Percentiles rank a stretch among this genome's conserved stretches.
Evolutionary conservation across 2,113 vertebrate genomes (phyloP).

Genomic region (Boulengerochromis microlepis): DNA sequence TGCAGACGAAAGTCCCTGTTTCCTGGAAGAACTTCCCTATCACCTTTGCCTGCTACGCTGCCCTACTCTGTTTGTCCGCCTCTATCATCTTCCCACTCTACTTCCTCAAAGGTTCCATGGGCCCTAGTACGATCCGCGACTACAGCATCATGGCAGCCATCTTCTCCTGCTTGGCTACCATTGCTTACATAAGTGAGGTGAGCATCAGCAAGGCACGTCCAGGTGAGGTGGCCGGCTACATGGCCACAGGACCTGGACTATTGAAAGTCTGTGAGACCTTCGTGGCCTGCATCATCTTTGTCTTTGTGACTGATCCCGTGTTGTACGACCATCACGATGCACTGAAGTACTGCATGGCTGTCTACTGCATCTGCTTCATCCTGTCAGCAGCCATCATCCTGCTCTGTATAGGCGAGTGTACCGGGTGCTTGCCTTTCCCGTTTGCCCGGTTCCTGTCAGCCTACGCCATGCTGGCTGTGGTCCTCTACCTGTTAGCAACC

Average conservation of each 20-base stretch:
- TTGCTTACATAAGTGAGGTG: constrained; percentile 80
- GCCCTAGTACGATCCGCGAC: not conserved
- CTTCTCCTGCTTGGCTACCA: constrained; percentile 81
- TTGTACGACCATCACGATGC: constrained; percentile 63
- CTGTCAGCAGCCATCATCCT: constrained; percentile 77
- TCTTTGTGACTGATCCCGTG: constrained; percentile 70
- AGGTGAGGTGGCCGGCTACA: constrained; percentile 83
- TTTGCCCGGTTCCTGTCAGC: constrained; percentile 81
- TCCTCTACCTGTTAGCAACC: constrained; percentile 76
- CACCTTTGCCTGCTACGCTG: constrained; percentile 82
- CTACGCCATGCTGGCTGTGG: constrained; percentile 78
- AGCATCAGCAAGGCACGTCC: constrained; percentile 80
- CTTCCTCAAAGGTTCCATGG: constrained; percentile 49
- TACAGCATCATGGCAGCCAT: constrained; percentile 72
- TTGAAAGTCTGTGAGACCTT: constrained; percentile 89
- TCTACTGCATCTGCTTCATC: constrained; percentile 89
- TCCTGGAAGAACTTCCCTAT: constrained; percentile 59
- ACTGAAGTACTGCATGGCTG: constrained; percentile 80
- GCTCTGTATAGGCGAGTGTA: constrained; percentile 82
- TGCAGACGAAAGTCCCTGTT: too few relatives aligned
- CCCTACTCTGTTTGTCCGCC: constrained; percentile 82
- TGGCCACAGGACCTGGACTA: constrained; percentile 84
- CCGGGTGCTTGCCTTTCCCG: constrained; percentile 76
- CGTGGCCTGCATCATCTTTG: constrained; percentile 83
- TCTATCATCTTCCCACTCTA: constrained; percentile 84